Evolutionary conservation across 2,113 vertebrate species (phyloP).

Genomic region (Camarhynchus parvulus): DNA sequence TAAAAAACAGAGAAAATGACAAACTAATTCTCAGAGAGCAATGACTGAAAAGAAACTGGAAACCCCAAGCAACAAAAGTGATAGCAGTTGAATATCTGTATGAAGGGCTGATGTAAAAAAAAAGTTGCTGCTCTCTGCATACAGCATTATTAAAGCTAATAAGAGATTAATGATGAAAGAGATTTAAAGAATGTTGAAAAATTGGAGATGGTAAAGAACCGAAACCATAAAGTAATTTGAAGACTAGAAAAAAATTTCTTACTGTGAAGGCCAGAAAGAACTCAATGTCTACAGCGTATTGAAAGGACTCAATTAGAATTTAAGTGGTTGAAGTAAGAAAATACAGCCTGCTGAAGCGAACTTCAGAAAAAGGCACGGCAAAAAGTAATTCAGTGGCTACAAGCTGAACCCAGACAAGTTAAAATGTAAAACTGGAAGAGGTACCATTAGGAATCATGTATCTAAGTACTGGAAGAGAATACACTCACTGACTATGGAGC

Average conservation of each 20-base stretch:
- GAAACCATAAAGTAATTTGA: not conserved
- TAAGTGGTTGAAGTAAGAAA: not conserved
- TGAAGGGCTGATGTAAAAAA: not conserved
- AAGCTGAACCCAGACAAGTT: not conserved
- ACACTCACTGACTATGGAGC: not conserved
- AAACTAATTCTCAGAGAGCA: not conserved
- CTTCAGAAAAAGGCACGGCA: not conserved
- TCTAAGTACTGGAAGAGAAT: not conserved
- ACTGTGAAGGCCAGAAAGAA: not conserved
- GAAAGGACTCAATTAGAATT: not conserved
- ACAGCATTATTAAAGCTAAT: not conserved
- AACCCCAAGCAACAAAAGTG: not conserved
- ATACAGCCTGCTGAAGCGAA: not conserved
- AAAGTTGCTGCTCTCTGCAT: not conserved
- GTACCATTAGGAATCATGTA: not conserved
- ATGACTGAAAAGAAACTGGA: not conserved
- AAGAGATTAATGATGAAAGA: not conserved
- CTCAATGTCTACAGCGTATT: not conserved
- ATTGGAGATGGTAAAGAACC: not conserved
- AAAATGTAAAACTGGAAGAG: not conserved
- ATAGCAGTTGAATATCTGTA: not conserved
- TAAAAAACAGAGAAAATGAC: not conserved
- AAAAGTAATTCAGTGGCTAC: not conserved
- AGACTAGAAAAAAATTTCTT: not conserved
- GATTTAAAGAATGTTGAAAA: not conserved